These are phyloP conservation scores for Philantomba maxwellii DNA, from an alignment of 2,113 vertebrate genomes.

Conservation along the genomic window DNA sequence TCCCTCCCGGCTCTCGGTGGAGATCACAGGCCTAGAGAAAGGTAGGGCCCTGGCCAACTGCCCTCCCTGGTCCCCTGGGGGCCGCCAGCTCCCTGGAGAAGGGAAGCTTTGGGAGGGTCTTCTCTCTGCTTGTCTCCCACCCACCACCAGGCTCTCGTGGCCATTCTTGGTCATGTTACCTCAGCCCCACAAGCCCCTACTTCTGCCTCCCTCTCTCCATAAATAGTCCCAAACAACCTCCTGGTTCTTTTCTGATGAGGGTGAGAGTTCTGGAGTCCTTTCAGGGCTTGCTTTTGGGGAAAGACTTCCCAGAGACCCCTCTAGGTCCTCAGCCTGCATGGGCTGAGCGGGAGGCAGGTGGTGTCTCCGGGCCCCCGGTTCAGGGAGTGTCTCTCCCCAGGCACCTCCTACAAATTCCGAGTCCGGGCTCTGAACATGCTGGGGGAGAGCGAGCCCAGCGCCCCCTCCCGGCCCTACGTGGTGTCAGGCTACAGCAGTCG, in stretches of 20 bases:
- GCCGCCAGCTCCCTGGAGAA: not conserved
- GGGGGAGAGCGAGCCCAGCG: conserved; percentile 93
- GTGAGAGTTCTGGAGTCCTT: not conserved
- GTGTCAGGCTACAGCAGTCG: conserved; percentile 89
- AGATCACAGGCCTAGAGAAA: conserved; percentile 94
- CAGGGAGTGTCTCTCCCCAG: conserved; percentile 67
- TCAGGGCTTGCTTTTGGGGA: not conserved
- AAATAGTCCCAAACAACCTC: not conserved
- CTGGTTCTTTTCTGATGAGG: not conserved
- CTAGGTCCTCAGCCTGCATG: not conserved
- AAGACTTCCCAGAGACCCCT: not conserved
- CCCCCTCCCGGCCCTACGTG: conserved; percentile 89
- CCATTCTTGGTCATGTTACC: not conserved
- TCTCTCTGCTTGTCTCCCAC: not conserved
- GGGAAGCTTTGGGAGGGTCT: not conserved
- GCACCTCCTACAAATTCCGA: conserved; percentile 94
- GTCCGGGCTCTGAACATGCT: conserved; percentile 94
- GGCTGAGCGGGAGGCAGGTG: not conserved
- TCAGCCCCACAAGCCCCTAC: not conserved
- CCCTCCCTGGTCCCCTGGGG: not conserved
- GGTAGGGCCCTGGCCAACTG: conserved; percentile 76
- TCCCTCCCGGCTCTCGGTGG: conserved; percentile 94
- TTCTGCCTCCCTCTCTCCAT: not conserved
- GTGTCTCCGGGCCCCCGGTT: not conserved
- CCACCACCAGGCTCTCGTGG: fast-evolving